Evolutionary conservation across 2,113 vertebrate genomes (phyloP).

Genomic region (Arizona elegans): DNA sequence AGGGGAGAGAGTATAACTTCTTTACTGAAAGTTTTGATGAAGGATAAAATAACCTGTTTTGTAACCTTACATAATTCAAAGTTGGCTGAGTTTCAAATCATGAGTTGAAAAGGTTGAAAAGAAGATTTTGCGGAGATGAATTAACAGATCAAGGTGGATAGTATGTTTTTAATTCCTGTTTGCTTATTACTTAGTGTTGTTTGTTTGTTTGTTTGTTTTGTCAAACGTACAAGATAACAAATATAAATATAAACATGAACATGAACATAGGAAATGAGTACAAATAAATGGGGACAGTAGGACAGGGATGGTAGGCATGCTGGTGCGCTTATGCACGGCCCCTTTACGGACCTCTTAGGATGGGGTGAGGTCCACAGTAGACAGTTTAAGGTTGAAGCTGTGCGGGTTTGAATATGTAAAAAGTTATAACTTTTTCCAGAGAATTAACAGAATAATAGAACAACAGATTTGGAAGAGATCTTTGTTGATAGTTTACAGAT

Average conservation of each 20-base stretch:
- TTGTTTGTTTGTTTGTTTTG: too few species aligned
- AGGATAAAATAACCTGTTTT: accelerated
- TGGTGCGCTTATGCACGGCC: too few species aligned
- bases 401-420: too few species aligned
- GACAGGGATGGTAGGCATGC: too few species aligned
- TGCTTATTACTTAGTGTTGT: background rate
- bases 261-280: too few species aligned
- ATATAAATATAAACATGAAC: too few species aligned
- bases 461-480: background rate
- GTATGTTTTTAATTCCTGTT: background rate
- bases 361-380: too few species aligned
- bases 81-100: accelerated
- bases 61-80: background rate
- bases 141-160: background rate
- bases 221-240: too few species aligned
- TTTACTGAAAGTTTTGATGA: background rate
- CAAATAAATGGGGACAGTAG: too few species aligned
- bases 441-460: background rate
- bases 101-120: too few species aligned
- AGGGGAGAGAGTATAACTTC: accelerated
- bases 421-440: background rate
- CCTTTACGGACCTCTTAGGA: too few species aligned
- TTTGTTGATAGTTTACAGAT: background rate
- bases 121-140: background rate
- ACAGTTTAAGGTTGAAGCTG: too few species aligned